Evolutionary conservation across 2,797 vertebrate genomes (phyloP).

Genomic region (Percopsis omiscomaycus): DNA sequence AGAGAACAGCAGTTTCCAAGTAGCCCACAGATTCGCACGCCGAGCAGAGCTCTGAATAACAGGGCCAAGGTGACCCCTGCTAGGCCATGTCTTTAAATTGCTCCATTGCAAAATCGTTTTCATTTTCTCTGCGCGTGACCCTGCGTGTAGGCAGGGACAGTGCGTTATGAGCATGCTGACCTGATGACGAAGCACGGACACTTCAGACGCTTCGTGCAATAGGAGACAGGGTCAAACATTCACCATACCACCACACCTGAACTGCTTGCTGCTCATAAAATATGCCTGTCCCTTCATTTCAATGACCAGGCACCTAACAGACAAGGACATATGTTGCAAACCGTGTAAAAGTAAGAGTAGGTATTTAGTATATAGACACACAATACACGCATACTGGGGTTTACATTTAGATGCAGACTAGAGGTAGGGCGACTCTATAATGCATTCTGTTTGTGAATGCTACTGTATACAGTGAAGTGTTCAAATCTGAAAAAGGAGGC

Average conservation of each 20-base stretch:
- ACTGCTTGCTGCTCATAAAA: conserved; percentile 32
- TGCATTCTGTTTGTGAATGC: too few relatives aligned
- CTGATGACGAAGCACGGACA: conserved; percentile 75
- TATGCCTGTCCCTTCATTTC: conserved; percentile 26
- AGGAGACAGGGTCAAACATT: conserved; percentile 63
- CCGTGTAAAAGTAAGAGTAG: background rate
- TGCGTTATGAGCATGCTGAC: conserved; percentile 69
- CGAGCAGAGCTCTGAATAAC: conserved; percentile 38
- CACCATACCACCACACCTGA: conserved; percentile 36
- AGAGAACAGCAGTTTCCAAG: conserved; percentile 43
- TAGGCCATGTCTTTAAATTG: conserved; percentile 64
- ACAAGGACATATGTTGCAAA: conserved; percentile 1
- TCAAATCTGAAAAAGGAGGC: background rate
- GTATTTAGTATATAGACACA: too few relatives aligned
- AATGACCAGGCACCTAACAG: conserved; percentile 17
- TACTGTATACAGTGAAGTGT: too few relatives aligned
- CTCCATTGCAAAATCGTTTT: conserved; percentile 75
- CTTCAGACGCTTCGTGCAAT: conserved; percentile 70
- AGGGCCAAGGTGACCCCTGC: conserved; percentile 68
- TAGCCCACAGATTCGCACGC: conserved; percentile 53
- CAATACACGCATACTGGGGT: too few relatives aligned
- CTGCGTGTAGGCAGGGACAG: conserved; percentile 46
- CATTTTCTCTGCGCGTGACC: conserved; percentile 62
- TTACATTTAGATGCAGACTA: too few relatives aligned
- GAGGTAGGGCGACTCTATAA: too few relatives aligned